These are phyloP conservation scores for Varecia variegata DNA, from an alignment of 2,797 vertebrate genomes.

Conservation along the genomic window DNA sequence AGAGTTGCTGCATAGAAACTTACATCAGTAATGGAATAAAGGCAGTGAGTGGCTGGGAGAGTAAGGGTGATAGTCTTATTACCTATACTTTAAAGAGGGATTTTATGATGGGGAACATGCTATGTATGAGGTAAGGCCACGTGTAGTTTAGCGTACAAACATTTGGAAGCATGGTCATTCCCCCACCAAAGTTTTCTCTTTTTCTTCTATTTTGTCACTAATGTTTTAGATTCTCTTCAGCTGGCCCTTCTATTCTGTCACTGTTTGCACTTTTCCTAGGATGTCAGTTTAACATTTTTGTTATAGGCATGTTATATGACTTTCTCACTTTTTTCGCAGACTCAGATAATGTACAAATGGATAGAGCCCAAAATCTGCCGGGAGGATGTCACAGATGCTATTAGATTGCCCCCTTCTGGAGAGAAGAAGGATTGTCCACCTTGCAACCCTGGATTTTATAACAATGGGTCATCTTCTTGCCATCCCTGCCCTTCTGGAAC, in stretches of 20 bases:
- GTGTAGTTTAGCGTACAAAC: not conserved
- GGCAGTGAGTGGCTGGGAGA: not conserved
- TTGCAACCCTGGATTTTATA: slow-evolving; percentile 98
- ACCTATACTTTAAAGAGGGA: not conserved
- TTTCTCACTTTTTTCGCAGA: slow-evolving; percentile 83
- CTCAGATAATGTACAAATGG: slow-evolving; percentile 96
- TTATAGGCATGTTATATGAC: not conserved
- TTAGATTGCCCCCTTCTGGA: slow-evolving; percentile 91
- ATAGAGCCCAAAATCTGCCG: slow-evolving; percentile 96
- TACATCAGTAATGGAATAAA: not conserved
- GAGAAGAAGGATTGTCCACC: slow-evolving; percentile 94
- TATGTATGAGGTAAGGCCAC: not conserved
- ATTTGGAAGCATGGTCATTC: not conserved
- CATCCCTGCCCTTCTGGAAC: slow-evolving; percentile 91
- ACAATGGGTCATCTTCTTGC: slow-evolving; percentile 93
- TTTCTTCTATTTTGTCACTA: not conserved
- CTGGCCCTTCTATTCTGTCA: not conserved
- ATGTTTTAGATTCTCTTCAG: not conserved
- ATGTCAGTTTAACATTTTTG: not conserved
- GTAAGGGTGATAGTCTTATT: not conserved
- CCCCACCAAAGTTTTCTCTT: not conserved
- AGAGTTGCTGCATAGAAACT: not conserved
- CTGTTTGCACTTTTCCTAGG: not conserved
- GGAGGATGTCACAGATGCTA: slow-evolving; percentile 87
- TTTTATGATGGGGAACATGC: not conserved